Percentiles rank a stretch among this genome's conserved stretches.
Conservation (phyloP, 2,888 invertebrate species). For the Drosophila kanekoi region DNA sequence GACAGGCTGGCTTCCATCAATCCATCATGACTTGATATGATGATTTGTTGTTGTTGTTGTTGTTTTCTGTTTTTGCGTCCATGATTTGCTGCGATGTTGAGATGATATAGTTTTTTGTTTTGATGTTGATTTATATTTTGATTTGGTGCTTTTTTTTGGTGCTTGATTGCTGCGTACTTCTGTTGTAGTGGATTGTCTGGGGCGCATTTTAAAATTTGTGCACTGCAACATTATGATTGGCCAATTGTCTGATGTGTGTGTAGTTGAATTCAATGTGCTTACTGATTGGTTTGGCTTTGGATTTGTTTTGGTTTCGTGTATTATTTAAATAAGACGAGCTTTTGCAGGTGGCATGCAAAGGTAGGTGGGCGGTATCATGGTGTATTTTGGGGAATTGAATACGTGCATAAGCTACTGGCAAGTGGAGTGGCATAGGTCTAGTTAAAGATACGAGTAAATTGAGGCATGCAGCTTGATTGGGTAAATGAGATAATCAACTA, state of each 20-base stretch:
- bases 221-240: conserved; percentile 37
- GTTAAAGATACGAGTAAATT: not conserved
- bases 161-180: conserved; percentile 37
- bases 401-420: conserved; percentile 38
- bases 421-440: conserved; percentile 11
- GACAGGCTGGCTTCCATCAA: conserved; percentile 15
- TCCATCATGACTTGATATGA: conserved; percentile 30
- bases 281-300: conserved; percentile 12
- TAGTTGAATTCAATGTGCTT: conserved; percentile 15
- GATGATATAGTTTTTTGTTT: conserved; percentile 33
- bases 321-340: conserved; percentile 15
- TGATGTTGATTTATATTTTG: conserved; percentile 11
- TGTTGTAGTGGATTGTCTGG: conserved; percentile 27
- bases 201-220: conserved; percentile 31
- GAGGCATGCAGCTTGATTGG: conserved; percentile 35
- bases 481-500: conserved; percentile 40
- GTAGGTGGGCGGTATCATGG: conserved; percentile 4
- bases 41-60: conserved; percentile 20
- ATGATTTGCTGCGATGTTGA: conserved; percentile 20
- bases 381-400: conserved; percentile 11
- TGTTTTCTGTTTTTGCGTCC: conserved; percentile 11
- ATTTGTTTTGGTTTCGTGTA: conserved; percentile 1
- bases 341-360: conserved; percentile 26
- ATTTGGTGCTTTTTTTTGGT: conserved; percentile 24
- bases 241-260: conserved; percentile 52